These are phyloP conservation scores for crab-eating macaque (Macaca fascicularis) DNA, from an alignment of 2,113 vertebrate genomes.

Conservation along the genomic window DNA sequence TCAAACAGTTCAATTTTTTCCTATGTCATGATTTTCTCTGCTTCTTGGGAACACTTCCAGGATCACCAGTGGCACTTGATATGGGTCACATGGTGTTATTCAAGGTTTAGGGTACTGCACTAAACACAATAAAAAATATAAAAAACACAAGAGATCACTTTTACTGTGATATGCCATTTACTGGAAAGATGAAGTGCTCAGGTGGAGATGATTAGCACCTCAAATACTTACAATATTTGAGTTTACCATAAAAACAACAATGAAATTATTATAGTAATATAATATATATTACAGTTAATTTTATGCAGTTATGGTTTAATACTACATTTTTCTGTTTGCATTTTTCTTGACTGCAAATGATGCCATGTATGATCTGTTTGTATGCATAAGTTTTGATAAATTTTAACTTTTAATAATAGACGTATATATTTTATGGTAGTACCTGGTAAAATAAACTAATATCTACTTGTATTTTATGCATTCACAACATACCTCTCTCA, in stretches of 20 bases:
- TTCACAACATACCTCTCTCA: not conserved
- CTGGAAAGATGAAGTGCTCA: not conserved
- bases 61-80: not conserved
- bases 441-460: not conserved
- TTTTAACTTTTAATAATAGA: not conserved
- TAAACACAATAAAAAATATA: not conserved
- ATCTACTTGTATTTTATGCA: not conserved
- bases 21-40: not conserved
- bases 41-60: not conserved
- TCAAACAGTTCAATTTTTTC: not conserved
- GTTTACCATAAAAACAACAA: not conserved
- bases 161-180: not conserved
- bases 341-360: not conserved
- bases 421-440: not conserved
- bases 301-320: not conserved
- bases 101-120: not conserved
- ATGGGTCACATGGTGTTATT: not conserved
- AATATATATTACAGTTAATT: not conserved
- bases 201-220: not conserved
- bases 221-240: not conserved
- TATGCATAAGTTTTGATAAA: not conserved
- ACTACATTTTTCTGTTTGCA: not conserved
- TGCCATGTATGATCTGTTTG: not conserved
- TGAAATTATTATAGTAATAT: not conserved
- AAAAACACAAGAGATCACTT: not conserved